Evolutionary conservation across 2,113 vertebrate species (phyloP).

Genomic region (Chunga burmeisteri): DNA sequence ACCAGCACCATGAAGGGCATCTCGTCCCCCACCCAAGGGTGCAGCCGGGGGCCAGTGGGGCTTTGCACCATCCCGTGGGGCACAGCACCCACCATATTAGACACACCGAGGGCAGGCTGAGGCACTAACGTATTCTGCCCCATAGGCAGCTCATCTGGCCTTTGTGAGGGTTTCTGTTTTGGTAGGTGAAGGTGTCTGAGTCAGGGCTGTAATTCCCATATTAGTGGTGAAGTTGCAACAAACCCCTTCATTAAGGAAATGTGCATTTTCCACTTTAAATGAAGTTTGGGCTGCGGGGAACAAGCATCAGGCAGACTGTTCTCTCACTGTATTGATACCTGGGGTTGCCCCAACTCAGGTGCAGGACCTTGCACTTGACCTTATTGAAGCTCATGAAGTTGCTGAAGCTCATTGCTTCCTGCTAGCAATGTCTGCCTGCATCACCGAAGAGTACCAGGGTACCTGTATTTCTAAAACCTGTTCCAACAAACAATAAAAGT

Average conservation of each 20-base stretch:
- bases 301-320: neutral
- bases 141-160: neutral
- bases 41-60: neutral
- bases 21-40: neutral
- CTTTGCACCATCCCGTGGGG: fast-evolving
- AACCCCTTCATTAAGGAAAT: neutral
- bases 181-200: neutral
- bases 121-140: neutral
- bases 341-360: too few species aligned
- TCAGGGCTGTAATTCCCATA: neutral
- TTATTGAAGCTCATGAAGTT: too few species aligned
- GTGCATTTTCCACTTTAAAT: neutral
- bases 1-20: neutral
- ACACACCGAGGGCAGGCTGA: neutral
- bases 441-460: neutral
- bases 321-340: neutral
- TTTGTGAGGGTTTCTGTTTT: neutral
- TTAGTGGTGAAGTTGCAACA: neutral
- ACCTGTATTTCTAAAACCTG: neutral
- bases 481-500: neutral
- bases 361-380: too few species aligned
- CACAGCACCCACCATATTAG: neutral
- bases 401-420: neutral
- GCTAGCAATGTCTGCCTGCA: neutral
- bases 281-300: neutral